phyloP scores from a whole-genome alignment of 2,797 vertebrate genomes.

The Brachymystax lenok region DNA sequence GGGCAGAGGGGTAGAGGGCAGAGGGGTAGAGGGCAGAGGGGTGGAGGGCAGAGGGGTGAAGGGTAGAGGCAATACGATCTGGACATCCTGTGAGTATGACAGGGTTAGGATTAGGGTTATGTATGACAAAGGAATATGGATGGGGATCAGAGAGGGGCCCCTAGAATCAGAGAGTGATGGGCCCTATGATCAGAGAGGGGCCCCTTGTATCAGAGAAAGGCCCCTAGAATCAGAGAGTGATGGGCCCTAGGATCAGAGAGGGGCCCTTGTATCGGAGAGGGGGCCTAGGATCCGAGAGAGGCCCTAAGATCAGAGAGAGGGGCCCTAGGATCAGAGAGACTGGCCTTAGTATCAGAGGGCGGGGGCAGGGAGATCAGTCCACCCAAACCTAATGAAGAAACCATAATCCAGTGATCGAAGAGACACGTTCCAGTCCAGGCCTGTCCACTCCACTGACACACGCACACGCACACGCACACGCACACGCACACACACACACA shows the following conservation, averaged over 20 bases:
- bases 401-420: constrained; percentile 72
- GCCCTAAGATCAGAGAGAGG: too few relatives aligned
- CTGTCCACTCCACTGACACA: constrained; percentile 1
- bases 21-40: too few relatives aligned
- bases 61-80: constrained; percentile 47
- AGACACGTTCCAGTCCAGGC: constrained; percentile 54
- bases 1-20: too few relatives aligned
- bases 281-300: constrained; percentile 49
- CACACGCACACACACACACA: too few relatives aligned
- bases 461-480: too few relatives aligned
- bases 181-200: constrained; percentile 51
- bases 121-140: constrained; percentile 49
- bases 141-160: constrained; percentile 52
- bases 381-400: constrained; percentile 56
- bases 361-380: constrained; percentile 34
- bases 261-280: constrained; percentile 4
- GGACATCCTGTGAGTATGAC: constrained; percentile 48
- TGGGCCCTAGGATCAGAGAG: constrained; percentile 47
- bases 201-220: background rate
- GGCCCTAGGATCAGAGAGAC: background rate
- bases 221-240: too few relatives aligned
- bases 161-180: too few relatives aligned
- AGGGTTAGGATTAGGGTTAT: constrained; percentile 21
- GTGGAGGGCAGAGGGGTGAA: constrained; percentile 21
- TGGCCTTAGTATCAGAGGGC: too few relatives aligned